Conservation (phyloP, 2,888 invertebrate species). For the Spodoptera littoralis region DNA sequence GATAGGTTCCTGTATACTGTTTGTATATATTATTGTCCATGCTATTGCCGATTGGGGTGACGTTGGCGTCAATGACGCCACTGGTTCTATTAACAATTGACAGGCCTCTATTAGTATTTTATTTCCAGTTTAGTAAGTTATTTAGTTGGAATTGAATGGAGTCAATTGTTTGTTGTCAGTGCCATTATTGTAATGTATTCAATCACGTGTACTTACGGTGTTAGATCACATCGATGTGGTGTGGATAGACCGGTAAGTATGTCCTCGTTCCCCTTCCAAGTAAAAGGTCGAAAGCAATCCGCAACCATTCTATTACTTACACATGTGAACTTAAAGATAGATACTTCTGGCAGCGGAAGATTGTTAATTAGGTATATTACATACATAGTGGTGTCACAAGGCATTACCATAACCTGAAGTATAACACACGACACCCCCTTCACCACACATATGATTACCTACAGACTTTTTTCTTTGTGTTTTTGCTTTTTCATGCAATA, state of each 20-base stretch:
- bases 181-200: constrained; percentile 40
- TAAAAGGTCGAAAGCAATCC: constrained; percentile 56
- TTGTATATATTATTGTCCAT: neutral
- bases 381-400: constrained; percentile 4
- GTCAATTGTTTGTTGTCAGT: constrained; percentile 17
- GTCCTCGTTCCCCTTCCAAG: constrained; percentile 60
- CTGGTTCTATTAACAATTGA: constrained; percentile 43
- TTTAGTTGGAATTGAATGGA: constrained; percentile 20
- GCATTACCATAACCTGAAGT: constrained; percentile 35
- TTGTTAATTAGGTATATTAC: constrained; percentile 16
- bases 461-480: constrained; percentile 5
- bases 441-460: constrained; percentile 3
- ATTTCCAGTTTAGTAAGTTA: constrained; percentile 32
- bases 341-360: neutral
- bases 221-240: constrained; percentile 33
- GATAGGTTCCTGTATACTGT: constrained; percentile 1
- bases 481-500: constrained; percentile 14
- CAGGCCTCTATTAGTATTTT: constrained; percentile 34
- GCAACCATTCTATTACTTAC: constrained; percentile 34
- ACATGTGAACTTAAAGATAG: constrained; percentile 1
- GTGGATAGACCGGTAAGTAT: constrained; percentile 22
- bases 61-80: constrained; percentile 6
- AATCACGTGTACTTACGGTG: constrained; percentile 28
- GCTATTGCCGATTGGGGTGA: constrained; percentile 21
- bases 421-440: constrained; percentile 22